Evolutionary conservation across 2,888 invertebrate species (phyloP).

Genomic region (Sphecodes monilicornis): DNA sequence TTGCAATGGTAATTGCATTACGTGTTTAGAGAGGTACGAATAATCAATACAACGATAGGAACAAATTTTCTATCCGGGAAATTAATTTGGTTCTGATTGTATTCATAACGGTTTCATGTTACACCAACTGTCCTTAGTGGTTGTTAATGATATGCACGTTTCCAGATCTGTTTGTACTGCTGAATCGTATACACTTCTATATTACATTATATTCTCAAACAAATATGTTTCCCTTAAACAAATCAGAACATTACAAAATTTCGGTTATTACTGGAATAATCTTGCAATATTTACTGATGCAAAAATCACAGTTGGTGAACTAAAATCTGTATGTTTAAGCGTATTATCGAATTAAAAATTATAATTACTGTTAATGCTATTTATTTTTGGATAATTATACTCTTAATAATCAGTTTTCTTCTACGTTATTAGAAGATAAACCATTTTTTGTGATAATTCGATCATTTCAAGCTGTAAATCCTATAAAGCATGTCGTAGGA

Average conservation of each 20-base stretch:
- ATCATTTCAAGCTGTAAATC: too few species aligned
- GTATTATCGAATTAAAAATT: too few species aligned
- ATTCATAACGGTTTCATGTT: not conserved
- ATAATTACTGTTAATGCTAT: too few species aligned
- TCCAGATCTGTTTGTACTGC: not conserved
- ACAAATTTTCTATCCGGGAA: not conserved
- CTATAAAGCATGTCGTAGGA: too few species aligned
- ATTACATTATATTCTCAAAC: not conserved
- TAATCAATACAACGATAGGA: constrained; percentile 2
- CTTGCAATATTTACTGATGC: not conserved
- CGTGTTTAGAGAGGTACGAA: not conserved
- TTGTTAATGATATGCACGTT: constrained; percentile 3
- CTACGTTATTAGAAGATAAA: too few species aligned
- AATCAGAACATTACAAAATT: not conserved
- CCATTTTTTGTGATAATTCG: too few species aligned
- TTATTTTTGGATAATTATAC: too few species aligned
- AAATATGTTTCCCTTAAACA: not conserved
- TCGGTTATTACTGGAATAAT: not conserved
- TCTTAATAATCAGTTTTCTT: too few species aligned
- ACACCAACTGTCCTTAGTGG: not conserved
- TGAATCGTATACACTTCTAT: not conserved
- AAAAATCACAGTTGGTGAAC: not conserved
- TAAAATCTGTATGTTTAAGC: not conserved
- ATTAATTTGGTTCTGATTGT: constrained; percentile 2
- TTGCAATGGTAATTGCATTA: not conserved